These are phyloP conservation scores for Globicephala melas DNA, from an alignment of 2,113 vertebrate genomes.

Conservation along the genomic window DNA sequence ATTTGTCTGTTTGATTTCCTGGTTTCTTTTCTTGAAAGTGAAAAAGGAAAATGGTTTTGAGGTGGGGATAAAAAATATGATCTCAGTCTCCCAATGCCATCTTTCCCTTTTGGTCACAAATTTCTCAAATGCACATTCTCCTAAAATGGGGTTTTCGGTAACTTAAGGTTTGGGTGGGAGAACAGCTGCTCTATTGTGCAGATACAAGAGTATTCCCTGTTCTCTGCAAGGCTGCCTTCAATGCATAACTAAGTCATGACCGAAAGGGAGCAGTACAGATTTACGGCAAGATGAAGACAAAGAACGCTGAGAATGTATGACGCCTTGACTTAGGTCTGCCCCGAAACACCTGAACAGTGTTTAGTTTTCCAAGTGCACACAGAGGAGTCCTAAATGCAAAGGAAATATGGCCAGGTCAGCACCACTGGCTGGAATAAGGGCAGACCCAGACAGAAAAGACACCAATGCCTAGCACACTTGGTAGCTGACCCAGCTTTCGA, in stretches of 20 bases:
- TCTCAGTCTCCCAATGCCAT: neutral
- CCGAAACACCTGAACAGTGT: neutral
- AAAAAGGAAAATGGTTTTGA: neutral
- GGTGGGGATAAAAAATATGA: neutral
- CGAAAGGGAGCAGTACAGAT: fast-evolving
- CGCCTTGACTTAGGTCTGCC: neutral
- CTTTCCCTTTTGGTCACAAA: neutral
- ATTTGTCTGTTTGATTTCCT: neutral
- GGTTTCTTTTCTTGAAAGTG: neutral
- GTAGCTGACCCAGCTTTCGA: neutral
- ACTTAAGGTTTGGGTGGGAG: too few species aligned
- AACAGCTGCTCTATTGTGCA: neutral
- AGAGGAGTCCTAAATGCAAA: neutral
- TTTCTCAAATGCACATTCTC: neutral
- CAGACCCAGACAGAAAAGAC: neutral
- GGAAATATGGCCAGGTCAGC: neutral
- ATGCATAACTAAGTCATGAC: neutral
- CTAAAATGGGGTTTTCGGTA: neutral
- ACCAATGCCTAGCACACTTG: neutral
- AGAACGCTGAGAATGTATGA: fast-evolving
- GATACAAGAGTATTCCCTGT: fast-evolving
- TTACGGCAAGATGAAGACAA: neutral
- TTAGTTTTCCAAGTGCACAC: neutral
- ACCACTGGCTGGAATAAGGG: neutral
- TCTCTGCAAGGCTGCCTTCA: neutral